Base-by-base conservation (phyloP, 2,113 vertebrate species). In the Eurystomus gularis region DNA sequence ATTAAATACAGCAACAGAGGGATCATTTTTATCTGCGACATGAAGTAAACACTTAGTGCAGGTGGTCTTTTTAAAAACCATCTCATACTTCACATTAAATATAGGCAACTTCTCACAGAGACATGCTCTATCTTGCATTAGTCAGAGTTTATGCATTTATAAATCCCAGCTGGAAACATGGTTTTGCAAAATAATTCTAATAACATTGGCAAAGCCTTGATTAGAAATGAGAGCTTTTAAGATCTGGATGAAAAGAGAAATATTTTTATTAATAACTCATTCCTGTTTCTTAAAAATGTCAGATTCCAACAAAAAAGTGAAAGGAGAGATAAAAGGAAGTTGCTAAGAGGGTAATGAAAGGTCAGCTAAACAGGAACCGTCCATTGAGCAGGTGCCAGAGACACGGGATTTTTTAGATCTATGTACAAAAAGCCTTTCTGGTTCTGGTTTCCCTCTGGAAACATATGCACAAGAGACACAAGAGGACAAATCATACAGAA, bases 391-490 rank as follows among this genome's bases (percentile, higher is more conserved):
- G 18, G 8, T 24, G 49, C 21, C 28, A 46, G 49, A 40, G 8
- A 19, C 2, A 4, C 0, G 5, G 29, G 19, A 37, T 48, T 71
- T 57, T 69, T 57, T 1, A 0, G 9, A 29, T 21, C 46, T 85
- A 37, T 19, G 54, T 15, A 10, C 13, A 17, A 44, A 68, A 58
- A 82, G 4, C 14, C 10, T 52, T 80, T 28, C 52, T 64, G 29
- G 13, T 17, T 65, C 33, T 71, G 31, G 11, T 62, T 90, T 75
- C 11, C 55, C 65, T 37, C 44, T 81, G 58, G 68, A 70, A 91
- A 37, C 2, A 2, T 23, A 26, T 1, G 10, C 35, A 48, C 28
- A 52, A 39, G 68, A 81, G 35, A 12, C 5, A 17, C 29, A 31
- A 39, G n/a, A 79, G 52, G 13, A 77, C 25, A 52, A n/a, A 54